A percentile compares a stretch with the other conserved stretches of the same genome.
Conservation (phyloP, 1,140 invertebrate species). For the Zaprionus nigranus region DNA sequence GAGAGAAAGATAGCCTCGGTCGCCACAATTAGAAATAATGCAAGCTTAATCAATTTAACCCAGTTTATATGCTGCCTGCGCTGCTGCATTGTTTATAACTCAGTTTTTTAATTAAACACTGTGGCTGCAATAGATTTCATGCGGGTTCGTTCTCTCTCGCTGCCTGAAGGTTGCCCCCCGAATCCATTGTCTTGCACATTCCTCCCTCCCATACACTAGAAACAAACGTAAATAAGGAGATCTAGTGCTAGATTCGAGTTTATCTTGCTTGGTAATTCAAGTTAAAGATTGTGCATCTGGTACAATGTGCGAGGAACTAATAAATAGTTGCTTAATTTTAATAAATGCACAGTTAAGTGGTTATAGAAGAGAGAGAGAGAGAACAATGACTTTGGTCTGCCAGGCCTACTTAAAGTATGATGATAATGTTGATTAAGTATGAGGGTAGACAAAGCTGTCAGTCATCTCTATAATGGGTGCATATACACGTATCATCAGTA, state of each 20-base stretch:
- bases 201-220: background rate
- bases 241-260: background rate
- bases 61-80: slow-evolving; percentile 44
- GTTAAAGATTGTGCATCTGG: too few species aligned
- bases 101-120: slow-evolving; percentile 33
- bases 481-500: slow-evolving; percentile 2
- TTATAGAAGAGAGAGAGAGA: too few species aligned
- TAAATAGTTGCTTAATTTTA: background rate
- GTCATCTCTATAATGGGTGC: background rate
- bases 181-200: background rate
- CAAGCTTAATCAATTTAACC: slow-evolving; percentile 74
- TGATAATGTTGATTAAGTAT: too few species aligned
- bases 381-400: too few species aligned
- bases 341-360: too few species aligned
- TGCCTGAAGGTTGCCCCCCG: slow-evolving; percentile 10
- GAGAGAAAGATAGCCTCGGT: slow-evolving; percentile 14
- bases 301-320: too few species aligned
- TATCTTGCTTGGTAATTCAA: too few species aligned
- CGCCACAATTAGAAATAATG: slow-evolving; percentile 54
- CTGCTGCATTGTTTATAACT: slow-evolving; percentile 33
- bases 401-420: too few species aligned
- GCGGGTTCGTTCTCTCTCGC: background rate
- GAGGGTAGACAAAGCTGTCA: too few species aligned
- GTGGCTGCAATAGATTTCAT: background rate
- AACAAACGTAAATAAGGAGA: background rate